Percentiles rank a stretch among this genome's conserved stretches.
These are phyloP conservation scores for Coregonus clupeaformis DNA, from an alignment of 2,113 vertebrate genomes.

Conservation along the genomic window DNA sequence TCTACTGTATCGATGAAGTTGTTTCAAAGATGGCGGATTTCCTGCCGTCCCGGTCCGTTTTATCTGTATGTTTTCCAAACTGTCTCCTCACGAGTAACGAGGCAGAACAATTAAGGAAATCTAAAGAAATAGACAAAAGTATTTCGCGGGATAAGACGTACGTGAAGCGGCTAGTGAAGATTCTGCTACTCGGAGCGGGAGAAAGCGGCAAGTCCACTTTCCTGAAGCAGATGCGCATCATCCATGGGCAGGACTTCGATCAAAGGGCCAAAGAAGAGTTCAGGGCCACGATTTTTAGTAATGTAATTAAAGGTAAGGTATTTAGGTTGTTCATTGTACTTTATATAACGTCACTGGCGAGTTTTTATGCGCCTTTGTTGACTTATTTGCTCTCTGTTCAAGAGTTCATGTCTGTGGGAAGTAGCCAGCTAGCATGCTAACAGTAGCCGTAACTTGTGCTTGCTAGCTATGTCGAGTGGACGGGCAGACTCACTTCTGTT, in stretches of 20 bases:
- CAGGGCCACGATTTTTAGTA: slow-evolving; percentile 90
- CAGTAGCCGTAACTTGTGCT: slow-evolving; percentile 3
- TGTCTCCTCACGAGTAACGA: slow-evolving; percentile 88
- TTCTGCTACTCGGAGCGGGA: slow-evolving; percentile 89
- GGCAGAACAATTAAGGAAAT: slow-evolving; percentile 88
- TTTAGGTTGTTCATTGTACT: rapidly evolving
- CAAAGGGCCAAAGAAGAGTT: slow-evolving; percentile 90
- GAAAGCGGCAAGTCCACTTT: slow-evolving; percentile 98
- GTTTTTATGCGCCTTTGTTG: neutral
- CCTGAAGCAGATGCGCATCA: slow-evolving; percentile 98
- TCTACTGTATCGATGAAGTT: slow-evolving; percentile 80
- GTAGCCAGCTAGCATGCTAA: slow-evolving; percentile 29
- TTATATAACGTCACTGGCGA: rapidly evolving
- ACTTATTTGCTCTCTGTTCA: neutral
- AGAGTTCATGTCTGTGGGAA: slow-evolving; percentile 12
- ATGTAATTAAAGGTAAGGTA: slow-evolving; percentile 89
- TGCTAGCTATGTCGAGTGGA: neutral
- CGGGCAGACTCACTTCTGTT: neutral
- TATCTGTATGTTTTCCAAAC: slow-evolving; percentile 90
- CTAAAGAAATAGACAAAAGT: slow-evolving; percentile 90
- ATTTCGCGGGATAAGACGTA: slow-evolving; percentile 87
- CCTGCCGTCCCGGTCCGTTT: slow-evolving; percentile 91
- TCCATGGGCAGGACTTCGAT: slow-evolving; percentile 94
- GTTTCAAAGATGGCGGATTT: slow-evolving; percentile 95
- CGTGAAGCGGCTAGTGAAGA: slow-evolving; percentile 91